Evolutionary conservation across 1,140 invertebrate genomes (phyloP), one percentile per base, ranked within the genome.

Genomic region (Brachionus paranguensis): DNA sequence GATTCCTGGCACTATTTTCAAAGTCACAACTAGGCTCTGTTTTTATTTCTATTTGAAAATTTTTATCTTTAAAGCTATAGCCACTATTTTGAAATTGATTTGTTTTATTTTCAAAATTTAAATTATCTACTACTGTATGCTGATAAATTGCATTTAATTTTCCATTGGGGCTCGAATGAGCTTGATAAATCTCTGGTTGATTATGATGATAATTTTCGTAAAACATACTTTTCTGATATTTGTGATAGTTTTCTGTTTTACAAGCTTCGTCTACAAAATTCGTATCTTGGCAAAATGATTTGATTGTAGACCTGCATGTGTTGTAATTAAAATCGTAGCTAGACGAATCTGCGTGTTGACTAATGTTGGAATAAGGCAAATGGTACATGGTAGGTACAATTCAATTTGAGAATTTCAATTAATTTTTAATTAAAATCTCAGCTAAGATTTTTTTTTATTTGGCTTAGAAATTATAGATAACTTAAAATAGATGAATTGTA

Each of bases 201-300:
- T 76, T 45, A 17, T 50, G 45, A 76, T 76, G 45, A 76, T 50
- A 76, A 50, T 50, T 76, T 50, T 76, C 72, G n/a, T 76, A 76
- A 7, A 76, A 76, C 72, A 76, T 53, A 76, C 50, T 76, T 76
- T 76, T 76, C 3, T 47, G 27, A 37, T 27, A 76, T 47, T 76
- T 76, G 11, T 50, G 20, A 50, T 50, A 53, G 8, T 76, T 76
- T 27, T 76, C 72, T 76, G 72, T 50, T 76, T 50, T 27, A 53
- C 20, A 76, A 76, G 43, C 12, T 47, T 76, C 45, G 4, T 76
- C 43, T 76, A 50, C 20, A 6, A 50, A 74, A 45, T 12, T 74
- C 11, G 14, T 11, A 27, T 76, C 43, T 24, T 37, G 20, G 10
- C 20, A 50, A 76, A 76, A 24, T 50, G 43, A 76, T 50, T 17